Evolutionary conservation across 2,888 invertebrate genomes (phyloP), one percentile per base, ranked within the genome.

Genomic region (Julus scanicus): DNA sequence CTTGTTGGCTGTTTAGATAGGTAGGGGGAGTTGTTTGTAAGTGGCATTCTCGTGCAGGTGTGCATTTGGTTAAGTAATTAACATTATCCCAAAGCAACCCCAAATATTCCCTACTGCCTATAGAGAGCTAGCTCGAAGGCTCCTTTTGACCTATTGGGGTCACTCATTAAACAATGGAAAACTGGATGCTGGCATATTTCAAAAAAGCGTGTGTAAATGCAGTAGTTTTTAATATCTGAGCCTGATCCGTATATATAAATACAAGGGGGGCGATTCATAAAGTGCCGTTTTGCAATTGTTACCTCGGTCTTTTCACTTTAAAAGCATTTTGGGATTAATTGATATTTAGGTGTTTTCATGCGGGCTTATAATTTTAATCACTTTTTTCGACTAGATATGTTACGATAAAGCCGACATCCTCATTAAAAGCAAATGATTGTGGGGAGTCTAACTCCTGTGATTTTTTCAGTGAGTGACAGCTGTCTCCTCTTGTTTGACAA

Each of bases 361-460:
- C 57, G 17, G 57, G 57, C 17, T 17, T n/a, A 57, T 15, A 57
- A 57, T 57, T 57, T 57, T 57, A 57, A 57, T 57, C 57, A 57
- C 57, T 57, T 57, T 57, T 57, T 57, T 57, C 57, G 57, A 17
- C 57, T 57, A n/a, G 57, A 15, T 57, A n/a, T 17, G 57, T 53
- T 53, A 53, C 57, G 57, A 57, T 57, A 57, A 57, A 15, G 17
- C 57, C 57, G 57, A 84, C 84, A 84, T 84, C 84, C 84, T 84
- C 84, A 84, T 84, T 84, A 84, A 84, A 39, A 84, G 15, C 20
- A 84, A 84, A 84, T 84, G 84, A 39, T 84, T 84, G 84, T 84
- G 37, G 84, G 40, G 84, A 84, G 84, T 84, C 84, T 39, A 84
- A 84, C 39, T 84, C 84, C 84, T 5, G 84, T 84, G 84, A 84